These are phyloP conservation scores for Halcyon senegalensis DNA, from an alignment of 2,113 vertebrate species.

Conservation along the genomic window DNA sequence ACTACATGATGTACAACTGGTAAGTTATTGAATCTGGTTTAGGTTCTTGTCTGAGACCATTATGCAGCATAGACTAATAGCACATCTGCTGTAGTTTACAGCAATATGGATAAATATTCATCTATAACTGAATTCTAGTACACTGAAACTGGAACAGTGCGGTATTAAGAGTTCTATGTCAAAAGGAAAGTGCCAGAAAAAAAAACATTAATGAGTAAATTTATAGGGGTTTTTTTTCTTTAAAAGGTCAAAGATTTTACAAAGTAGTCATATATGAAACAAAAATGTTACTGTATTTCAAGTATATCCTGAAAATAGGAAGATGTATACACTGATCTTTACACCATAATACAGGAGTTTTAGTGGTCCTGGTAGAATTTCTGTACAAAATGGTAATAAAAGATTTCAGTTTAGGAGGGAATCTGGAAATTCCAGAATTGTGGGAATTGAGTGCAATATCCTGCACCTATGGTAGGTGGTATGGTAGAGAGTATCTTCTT, in stretches of 20 bases:
- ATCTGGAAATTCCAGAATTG: not conserved
- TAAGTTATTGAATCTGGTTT: not conserved
- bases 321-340: not conserved
- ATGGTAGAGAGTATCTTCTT: not conserved
- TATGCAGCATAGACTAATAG: not conserved
- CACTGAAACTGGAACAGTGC: not conserved
- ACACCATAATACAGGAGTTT: not conserved
- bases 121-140: not conserved
- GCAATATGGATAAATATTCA: constrained; percentile 24
- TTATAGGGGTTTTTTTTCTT: not conserved
- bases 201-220: not conserved
- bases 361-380: not conserved
- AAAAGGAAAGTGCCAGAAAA: not conserved
- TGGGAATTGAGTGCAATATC: not conserved
- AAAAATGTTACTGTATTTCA: not conserved
- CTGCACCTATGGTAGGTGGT: not conserved
- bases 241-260: not conserved
- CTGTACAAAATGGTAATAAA: not conserved
- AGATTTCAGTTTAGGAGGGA: not conserved
- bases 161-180: not conserved
- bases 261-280: not conserved
- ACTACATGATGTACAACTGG: not conserved
- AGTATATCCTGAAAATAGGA: not conserved
- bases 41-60: not conserved
- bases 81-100: constrained; percentile 2